A percentile compares a stretch with the other conserved stretches of the same genome.
phyloP scores from a whole-genome alignment of 2,113 vertebrate genomes.

The Apodemus speciosus region DNA sequence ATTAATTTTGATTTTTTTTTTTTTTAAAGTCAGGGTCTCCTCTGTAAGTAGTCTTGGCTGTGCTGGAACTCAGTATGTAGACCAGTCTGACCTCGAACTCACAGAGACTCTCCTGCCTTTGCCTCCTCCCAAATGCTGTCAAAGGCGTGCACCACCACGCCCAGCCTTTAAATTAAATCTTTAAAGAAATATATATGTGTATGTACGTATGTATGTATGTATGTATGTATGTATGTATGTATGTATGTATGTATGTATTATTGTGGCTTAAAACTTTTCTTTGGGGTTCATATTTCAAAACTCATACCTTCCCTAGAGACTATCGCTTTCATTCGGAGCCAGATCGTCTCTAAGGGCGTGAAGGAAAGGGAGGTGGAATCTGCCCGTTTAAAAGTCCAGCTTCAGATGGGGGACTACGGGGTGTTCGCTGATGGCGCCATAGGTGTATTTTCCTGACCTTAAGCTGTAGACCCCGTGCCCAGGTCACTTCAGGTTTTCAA shows the following conservation, averaged over 20 bases:
- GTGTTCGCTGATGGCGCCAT: not conserved
- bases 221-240: too few species aligned
- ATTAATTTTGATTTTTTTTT: not conserved
- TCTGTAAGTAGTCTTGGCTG: not conserved
- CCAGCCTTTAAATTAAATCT: not conserved
- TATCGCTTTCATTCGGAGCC: conserved; percentile 16
- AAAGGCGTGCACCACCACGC: not conserved
- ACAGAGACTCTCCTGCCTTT: not conserved
- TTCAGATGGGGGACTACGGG: not conserved
- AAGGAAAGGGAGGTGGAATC: conserved; percentile 1
- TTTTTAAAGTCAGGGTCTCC: not conserved
- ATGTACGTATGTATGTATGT: too few species aligned
- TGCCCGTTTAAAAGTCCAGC: not conserved
- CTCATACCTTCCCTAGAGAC: not conserved
- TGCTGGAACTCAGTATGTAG: not conserved
- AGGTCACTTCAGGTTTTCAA: not conserved
- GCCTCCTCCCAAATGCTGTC: not conserved
- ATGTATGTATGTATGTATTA: too few species aligned
- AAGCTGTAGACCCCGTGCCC: not conserved
- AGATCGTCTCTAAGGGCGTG: not conserved
- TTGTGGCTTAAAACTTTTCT: not conserved
- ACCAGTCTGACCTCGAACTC: not conserved
- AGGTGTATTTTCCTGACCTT: not conserved
- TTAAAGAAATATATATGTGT: not conserved
- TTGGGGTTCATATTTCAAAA: not conserved